Base-by-base conservation (phyloP, 2,113 vertebrate genomes). In the Phyllostomus hastatus region DNA sequence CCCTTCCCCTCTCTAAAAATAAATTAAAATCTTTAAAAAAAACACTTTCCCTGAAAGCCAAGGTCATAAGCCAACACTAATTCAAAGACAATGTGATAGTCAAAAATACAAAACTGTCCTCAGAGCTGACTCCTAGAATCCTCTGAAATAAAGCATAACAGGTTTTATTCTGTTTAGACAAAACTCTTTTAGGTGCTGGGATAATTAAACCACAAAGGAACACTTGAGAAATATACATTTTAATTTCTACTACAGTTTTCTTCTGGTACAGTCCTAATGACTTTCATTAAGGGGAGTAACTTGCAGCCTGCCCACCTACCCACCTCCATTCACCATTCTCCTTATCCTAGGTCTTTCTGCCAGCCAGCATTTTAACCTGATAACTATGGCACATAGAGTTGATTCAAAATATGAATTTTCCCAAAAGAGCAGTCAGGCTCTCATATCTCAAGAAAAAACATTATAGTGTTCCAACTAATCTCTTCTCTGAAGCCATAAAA, bases 351-450 rank as follows among this genome's bases (percentile, higher is more conserved):
- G 73, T 84, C 82, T 96, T 97, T 57, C 78, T 80, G 33, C 95
- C 81, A 82, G 76, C 85, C 96, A 9, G 7, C 70, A 86, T 97
- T 92, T 98, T 89, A 97, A 97, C 59, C 90, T 86, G 84, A 84
- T 93, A 84, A 94, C 52, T 93, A 81, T 31, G 80, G 67, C 67
- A 91, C 0, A 11, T 4, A 87, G 96, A 88, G 95, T 90, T 95
- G 93, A 57, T 76, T 92, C 95, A 90, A 96, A 97, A 95, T 78
- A 94, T 38, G 92, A 97, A 35, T 96, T 83, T 88, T 94, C 92
- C 73, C 90, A 87, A 96, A 93, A 89, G 81, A 96, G 96, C 72
- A 97, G 61, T 97, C 64, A 91, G 89, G 75, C 73, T 94, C 93
- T 94, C 61, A 52, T 24, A 83, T n/a, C 48, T 83, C 70, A 86